phyloP scores from a whole-genome alignment of 2,113 vertebrate species.

The Scartelaos histophorus region DNA sequence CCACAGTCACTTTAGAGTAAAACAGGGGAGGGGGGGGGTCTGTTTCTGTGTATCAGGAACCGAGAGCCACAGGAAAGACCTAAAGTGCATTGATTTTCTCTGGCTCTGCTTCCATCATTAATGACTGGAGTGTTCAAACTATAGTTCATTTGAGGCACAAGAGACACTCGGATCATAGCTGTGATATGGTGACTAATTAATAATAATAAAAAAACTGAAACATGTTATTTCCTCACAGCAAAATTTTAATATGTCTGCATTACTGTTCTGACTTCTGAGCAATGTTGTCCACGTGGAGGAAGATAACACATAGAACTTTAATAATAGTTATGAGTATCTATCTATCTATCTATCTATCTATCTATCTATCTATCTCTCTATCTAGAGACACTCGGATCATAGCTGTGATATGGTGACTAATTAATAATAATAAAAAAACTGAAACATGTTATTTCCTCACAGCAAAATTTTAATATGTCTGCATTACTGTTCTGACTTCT shows the following conservation, averaged over 20 bases:
- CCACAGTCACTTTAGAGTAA: constrained; percentile 32
- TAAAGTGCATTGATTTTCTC: constrained; percentile 61
- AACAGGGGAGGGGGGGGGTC: neutral
- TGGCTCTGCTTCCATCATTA: constrained; percentile 36
- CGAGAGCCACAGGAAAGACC: constrained; percentile 39
- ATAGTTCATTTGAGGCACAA: neutral
- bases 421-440: no score
- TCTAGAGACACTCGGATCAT: neutral
- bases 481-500: no score
- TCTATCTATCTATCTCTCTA: no score
- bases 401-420: neutral
- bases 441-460: neutral
- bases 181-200: neutral
- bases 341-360: no score
- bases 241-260: no score
- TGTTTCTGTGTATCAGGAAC: constrained; percentile 15
- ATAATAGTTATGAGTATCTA: no score
- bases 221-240: neutral
- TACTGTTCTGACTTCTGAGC: no score
- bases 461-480: no score
- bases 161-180: neutral
- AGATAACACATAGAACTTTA: no score
- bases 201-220: no score
- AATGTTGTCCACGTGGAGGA: no score
- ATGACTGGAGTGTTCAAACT: constrained; percentile 18